These are phyloP conservation scores for Emesis russula DNA, from an alignment of 2,888 invertebrate species.

Conservation along the genomic window DNA sequence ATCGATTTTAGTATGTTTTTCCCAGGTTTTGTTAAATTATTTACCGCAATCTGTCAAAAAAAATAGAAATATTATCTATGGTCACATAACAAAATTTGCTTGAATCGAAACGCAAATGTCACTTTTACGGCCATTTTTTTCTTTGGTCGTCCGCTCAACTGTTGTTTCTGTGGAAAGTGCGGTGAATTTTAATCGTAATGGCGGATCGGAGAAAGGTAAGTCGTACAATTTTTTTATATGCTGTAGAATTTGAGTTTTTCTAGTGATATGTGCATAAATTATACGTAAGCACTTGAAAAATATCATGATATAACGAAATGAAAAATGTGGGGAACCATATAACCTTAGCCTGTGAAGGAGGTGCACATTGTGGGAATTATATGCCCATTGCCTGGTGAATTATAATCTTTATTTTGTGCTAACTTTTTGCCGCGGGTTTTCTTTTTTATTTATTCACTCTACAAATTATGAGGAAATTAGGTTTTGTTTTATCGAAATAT, in stretches of 20 bases:
- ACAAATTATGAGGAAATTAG: too few relatives aligned
- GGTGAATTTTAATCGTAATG: too few relatives aligned
- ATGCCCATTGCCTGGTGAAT: slow-evolving; percentile 38
- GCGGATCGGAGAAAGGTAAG: slow-evolving; percentile 4
- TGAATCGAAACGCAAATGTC: slow-evolving; percentile 2
- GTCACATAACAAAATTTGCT: slow-evolving; percentile 28
- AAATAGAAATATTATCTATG: slow-evolving; percentile 40
- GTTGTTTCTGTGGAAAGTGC: too few relatives aligned
- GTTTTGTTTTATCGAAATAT: too few relatives aligned
- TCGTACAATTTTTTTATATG: slow-evolving; percentile 44
- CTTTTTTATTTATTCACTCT: too few relatives aligned
- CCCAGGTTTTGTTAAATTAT: slow-evolving; percentile 40
- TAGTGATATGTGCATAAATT: slow-evolving; percentile 49
- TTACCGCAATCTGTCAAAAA: too few relatives aligned
- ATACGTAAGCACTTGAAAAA: slow-evolving; percentile 48
- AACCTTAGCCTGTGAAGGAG: slow-evolving; percentile 42
- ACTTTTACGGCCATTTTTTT: too few relatives aligned
- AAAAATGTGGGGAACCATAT: slow-evolving; percentile 46
- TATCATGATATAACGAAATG: slow-evolving; percentile 47
- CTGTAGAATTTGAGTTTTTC: slow-evolving; percentile 48
- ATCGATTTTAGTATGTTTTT: slow-evolving; percentile 39
- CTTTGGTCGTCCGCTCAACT: too few relatives aligned
- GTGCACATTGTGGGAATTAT: slow-evolving; percentile 33
- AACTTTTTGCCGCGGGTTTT: neutral
- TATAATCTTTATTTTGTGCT: slow-evolving; percentile 41